Evolutionary conservation across 2,113 vertebrate species (phyloP), one percentile per base, ranked within the genome.

Genomic region (Panthera uncia): DNA sequence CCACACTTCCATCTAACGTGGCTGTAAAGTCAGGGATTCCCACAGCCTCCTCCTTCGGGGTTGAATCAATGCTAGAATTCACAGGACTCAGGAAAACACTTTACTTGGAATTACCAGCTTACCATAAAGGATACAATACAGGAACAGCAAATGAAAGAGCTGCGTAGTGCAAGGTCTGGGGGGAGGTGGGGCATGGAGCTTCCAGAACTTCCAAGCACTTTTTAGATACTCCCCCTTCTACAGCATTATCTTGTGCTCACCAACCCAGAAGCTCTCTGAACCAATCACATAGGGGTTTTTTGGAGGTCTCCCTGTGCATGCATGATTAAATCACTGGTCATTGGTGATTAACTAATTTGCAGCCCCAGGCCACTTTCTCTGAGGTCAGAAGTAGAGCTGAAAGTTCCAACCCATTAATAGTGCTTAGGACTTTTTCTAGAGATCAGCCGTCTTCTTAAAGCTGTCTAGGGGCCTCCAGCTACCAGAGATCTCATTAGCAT

Each of bases 91-190:
- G 23, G 12, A 52, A 14, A 78, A 13, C 9, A 25, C 27, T 45
- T 14, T 88, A 23, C 33, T 29, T 97, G 29, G 25, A 38, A 21
- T 85, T 31, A 36, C 11, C 18, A 66, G 12, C 45, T 33, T 57
- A 38, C 33, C 31, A 25, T 38, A 79, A 84, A 78, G 15, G 45
- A 29, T 45, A 29, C 10, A 41, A 10, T 73, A 50, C 71, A 79
- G 50, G 33, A 91, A 63, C 10, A 21, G 61, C 19, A 25, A 69
- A 57, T 7, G 3, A 8, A 36, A 96, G 16, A 13, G 23, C 83
- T 36, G 11, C 13, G 1, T 4, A n/a, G 8, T 3, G 2, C 36
- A 66, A 66, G 13, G 12, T n/a, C 19, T 3, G 5, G 9, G 6
- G 45, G 31, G 7, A 36, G 36, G 45, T 45, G 45, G 13, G 3